Conservation (phyloP, 2,113 vertebrate species). For the Dipodomys merriami region DNA sequence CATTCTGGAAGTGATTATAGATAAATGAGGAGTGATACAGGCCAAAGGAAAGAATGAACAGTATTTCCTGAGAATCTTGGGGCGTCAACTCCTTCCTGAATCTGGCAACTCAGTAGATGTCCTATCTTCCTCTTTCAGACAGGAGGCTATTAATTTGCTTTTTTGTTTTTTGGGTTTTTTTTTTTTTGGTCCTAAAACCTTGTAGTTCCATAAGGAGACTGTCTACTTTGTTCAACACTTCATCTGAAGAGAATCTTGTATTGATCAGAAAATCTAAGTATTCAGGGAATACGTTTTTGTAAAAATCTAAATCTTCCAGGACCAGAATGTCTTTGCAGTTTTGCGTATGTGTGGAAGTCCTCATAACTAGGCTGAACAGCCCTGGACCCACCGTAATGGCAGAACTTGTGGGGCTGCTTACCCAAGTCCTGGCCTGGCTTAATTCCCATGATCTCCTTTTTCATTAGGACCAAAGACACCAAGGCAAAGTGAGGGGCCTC, state of each 20-base stretch:
- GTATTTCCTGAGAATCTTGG: neutral
- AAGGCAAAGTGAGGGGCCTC: constrained; percentile 7
- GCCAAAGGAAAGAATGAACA: neutral
- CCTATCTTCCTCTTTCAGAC: neutral
- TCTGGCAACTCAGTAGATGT: neutral
- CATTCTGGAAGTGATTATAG: neutral
- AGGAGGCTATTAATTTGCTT: neutral
- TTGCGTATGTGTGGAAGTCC: neutral
- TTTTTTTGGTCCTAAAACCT: neutral
- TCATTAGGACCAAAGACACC: neutral
- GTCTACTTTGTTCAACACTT: neutral
- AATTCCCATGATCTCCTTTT: neutral
- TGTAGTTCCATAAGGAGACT: neutral
- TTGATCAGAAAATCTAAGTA: neutral
- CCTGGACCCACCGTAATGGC: fast-evolving
- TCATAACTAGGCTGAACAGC: neutral
- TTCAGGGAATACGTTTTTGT: too few relatives aligned
- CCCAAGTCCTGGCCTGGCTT: neutral
- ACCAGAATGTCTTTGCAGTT: neutral
- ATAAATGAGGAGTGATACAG: neutral
- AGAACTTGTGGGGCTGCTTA: neutral
- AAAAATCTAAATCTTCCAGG: neutral
- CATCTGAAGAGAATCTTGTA: neutral
- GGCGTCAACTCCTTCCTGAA: neutral
- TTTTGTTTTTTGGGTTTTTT: too few relatives aligned